Evolutionary conservation across 2,888 invertebrate genomes (phyloP).

Genomic region (Ornithoptera alexandrae): DNA sequence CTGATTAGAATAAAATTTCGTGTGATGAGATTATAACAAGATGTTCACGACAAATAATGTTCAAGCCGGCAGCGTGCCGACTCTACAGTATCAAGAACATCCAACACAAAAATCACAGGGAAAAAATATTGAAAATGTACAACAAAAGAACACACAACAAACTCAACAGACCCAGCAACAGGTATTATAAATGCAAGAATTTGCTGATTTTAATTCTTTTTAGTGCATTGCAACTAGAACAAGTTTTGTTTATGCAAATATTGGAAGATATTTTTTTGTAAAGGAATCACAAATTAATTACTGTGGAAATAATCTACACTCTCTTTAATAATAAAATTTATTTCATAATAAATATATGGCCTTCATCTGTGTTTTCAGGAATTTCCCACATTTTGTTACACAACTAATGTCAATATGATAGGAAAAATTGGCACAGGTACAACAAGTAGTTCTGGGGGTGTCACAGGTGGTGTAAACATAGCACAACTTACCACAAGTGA

Average conservation of each 20-base stretch:
- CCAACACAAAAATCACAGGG: slow-evolving; percentile 80
- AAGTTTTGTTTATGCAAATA: not conserved
- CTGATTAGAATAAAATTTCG: slow-evolving; percentile 9
- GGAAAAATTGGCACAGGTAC: slow-evolving; percentile 79
- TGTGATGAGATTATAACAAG: slow-evolving; percentile 49
- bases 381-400: slow-evolving; percentile 86
- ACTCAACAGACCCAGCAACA: slow-evolving; percentile 55
- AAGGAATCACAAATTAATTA: not conserved
- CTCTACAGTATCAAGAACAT: slow-evolving; percentile 85
- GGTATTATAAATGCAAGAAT: slow-evolving; percentile 35
- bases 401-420: slow-evolving; percentile 84
- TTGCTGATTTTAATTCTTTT: not conserved
- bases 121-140: slow-evolving; percentile 81
- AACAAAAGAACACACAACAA: slow-evolving; percentile 80
- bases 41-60: slow-evolving; percentile 83
- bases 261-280: not conserved
- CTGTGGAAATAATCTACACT: not conserved
- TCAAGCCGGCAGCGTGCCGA: slow-evolving; percentile 81
- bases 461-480: slow-evolving; percentile 82
- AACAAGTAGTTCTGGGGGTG: slow-evolving; percentile 66
- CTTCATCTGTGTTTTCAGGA: slow-evolving; percentile 60
- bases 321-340: not conserved
- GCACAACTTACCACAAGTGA: slow-evolving; percentile 83
- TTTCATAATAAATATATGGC: not conserved
- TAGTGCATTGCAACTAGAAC: not conserved